These are phyloP conservation scores for Melitaea cinxia DNA, from an alignment of 1,140 invertebrate species.

Conservation along the genomic window DNA sequence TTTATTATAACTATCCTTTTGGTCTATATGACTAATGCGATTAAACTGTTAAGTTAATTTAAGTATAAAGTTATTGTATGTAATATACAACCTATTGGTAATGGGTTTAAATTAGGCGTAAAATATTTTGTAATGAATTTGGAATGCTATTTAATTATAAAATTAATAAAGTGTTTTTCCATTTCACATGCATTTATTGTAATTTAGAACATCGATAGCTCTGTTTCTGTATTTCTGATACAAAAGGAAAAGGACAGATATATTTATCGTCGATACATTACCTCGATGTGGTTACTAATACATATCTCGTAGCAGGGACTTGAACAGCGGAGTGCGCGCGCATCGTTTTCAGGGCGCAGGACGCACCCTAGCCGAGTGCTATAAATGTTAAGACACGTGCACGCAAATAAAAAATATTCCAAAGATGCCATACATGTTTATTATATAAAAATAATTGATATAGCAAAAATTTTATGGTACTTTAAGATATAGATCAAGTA, in stretches of 20 bases:
- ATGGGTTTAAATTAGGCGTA: too few relatives aligned
- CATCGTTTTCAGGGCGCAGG: conserved; percentile 75
- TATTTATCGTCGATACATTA: conserved; percentile 36
- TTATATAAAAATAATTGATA: neutral
- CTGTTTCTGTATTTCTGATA: conserved; percentile 11
- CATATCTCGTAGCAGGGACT: conserved; percentile 48
- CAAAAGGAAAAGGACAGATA: conserved; percentile 37
- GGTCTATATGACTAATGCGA: too few relatives aligned
- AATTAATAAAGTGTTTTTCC: neutral
- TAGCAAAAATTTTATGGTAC: neutral
- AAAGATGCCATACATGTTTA: neutral
- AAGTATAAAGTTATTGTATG: too few relatives aligned
- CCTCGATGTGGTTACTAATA: conserved; percentile 37
- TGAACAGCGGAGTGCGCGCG: conserved; percentile 64
- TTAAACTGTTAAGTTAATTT: too few relatives aligned
- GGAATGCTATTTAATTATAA: too few relatives aligned
- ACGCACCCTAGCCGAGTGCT: conserved; percentile 58
- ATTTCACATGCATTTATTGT: neutral
- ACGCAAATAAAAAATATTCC: neutral
- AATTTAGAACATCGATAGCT: conserved; percentile 9
- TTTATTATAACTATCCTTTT: too few relatives aligned
- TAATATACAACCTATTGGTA: neutral
- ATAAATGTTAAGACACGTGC: conserved; percentile 59
- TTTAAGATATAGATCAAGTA: neutral
- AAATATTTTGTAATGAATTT: too few relatives aligned